phyloP scores from a whole-genome alignment of 2,113 vertebrate species.

The Amblyopsis rosae region DNA sequence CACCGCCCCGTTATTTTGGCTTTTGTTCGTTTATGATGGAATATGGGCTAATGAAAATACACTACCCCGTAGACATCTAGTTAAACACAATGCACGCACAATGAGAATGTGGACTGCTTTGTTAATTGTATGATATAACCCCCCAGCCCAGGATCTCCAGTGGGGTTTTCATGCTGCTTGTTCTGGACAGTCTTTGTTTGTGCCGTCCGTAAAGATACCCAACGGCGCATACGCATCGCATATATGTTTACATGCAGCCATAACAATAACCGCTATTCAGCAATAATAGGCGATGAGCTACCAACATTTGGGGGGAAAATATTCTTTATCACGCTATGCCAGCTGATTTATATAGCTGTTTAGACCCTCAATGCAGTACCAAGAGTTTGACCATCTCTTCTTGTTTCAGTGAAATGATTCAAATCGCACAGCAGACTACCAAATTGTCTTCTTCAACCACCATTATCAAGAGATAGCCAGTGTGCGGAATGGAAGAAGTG shows the following conservation, averaged over 20 bases:
- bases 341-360: background rate
- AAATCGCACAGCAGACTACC: constrained; percentile 27
- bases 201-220: no score
- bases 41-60: no score
- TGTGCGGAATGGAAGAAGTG: constrained; percentile 52
- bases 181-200: background rate
- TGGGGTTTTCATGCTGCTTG: no score
- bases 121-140: no score
- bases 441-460: constrained; percentile 22
- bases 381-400: background rate
- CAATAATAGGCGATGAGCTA: background rate
- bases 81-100: background rate
- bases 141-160: no score
- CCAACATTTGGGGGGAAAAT: background rate
- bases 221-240: background rate
- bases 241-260: background rate
- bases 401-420: constrained; percentile 54
- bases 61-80: no score
- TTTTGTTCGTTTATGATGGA: no score
- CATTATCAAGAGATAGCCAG: constrained; percentile 59
- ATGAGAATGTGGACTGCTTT: background rate
- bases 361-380: no score
- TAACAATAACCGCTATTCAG: background rate
- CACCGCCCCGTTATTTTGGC: no score
- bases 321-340: constrained; percentile 6